Conservation (phyloP, 1,140 invertebrate genomes). For the Euschistus heros region DNA sequence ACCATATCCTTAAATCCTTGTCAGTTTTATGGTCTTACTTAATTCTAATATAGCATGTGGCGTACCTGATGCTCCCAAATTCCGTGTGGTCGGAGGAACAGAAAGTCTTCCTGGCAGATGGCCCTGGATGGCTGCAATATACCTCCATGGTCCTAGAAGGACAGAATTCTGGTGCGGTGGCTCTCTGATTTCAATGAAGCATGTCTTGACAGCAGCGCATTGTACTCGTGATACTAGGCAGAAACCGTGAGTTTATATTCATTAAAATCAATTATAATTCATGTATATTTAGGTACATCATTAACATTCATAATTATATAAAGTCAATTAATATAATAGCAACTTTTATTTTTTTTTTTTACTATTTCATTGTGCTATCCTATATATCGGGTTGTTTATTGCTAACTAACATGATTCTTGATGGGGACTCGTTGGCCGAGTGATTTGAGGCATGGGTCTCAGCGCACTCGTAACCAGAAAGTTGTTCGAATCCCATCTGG, state of each 20-base stretch:
- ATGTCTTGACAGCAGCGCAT: slow-evolving; percentile 84
- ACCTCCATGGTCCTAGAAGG: slow-evolving; percentile 68
- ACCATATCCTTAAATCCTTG: not conserved
- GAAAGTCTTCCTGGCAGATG: slow-evolving; percentile 69
- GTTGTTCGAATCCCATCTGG: too few species aligned
- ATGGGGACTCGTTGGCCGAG: too few species aligned
- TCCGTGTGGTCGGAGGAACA: slow-evolving; percentile 78
- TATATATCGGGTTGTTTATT: too few species aligned
- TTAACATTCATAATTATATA: too few species aligned
- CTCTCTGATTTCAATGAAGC: slow-evolving; percentile 64
- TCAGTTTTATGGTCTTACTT: not conserved
- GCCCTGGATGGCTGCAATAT: slow-evolving; percentile 93
- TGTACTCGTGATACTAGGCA: slow-evolving; percentile 78
- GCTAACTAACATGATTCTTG: too few species aligned
- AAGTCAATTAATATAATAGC: too few species aligned
- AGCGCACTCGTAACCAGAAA: too few species aligned
- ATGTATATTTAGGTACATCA: too few species aligned
- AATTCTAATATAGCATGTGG: slow-evolving; percentile 54
- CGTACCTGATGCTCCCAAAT: slow-evolving; percentile 65
- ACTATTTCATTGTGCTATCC: too few species aligned
- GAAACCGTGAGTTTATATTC: slow-evolving; percentile 58
- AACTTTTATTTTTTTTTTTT: too few species aligned
- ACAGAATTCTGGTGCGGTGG: slow-evolving; percentile 93
- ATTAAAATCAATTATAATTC: too few species aligned
- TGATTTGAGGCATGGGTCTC: too few species aligned